Evolutionary conservation across 2,888 invertebrate species (phyloP).

Genomic region (Ennomos erosarius): DNA sequence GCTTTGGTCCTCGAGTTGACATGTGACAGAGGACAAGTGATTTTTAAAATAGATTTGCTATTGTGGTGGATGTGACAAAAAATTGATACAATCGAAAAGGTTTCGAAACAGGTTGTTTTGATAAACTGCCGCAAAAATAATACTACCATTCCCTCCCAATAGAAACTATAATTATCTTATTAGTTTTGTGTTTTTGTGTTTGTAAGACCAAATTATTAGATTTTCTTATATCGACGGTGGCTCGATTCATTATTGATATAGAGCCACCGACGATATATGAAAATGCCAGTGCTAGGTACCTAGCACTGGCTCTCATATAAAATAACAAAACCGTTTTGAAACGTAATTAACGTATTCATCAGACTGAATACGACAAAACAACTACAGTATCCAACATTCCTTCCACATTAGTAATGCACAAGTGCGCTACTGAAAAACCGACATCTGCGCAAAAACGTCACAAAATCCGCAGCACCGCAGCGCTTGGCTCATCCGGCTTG

Average conservation of each 20-base stretch:
- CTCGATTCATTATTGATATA: too few relatives aligned
- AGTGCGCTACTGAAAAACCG: slow-evolving; percentile 58
- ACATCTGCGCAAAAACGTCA: slow-evolving; percentile 73
- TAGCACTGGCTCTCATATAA: slow-evolving; percentile 1
- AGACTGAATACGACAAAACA: slow-evolving; percentile 15
- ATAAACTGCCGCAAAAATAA: slow-evolving; percentile 17
- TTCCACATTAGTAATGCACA: slow-evolving; percentile 46
- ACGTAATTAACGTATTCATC: slow-evolving; percentile 27
- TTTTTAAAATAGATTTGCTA: slow-evolving; percentile 53
- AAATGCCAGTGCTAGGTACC: too few relatives aligned
- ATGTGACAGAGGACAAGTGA: slow-evolving; percentile 65
- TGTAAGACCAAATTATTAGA: too few relatives aligned
- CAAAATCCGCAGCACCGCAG: slow-evolving; percentile 67
- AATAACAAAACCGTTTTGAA: slow-evolving; percentile 15
- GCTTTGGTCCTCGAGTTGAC: slow-evolving; percentile 48
- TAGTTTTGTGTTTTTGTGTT: too few relatives aligned
- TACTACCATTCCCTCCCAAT: background rate
- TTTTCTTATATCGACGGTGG: too few relatives aligned
- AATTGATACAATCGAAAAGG: slow-evolving; percentile 26
- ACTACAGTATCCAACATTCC: slow-evolving; percentile 34
- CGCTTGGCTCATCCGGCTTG: slow-evolving; percentile 71
- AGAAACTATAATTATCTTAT: too few relatives aligned
- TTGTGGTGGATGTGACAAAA: slow-evolving; percentile 45
- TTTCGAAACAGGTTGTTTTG: slow-evolving; percentile 30
- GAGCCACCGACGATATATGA: too few relatives aligned